Conservation (phyloP, 2,888 invertebrate species). For the Mesorhabditis belari region DNA sequence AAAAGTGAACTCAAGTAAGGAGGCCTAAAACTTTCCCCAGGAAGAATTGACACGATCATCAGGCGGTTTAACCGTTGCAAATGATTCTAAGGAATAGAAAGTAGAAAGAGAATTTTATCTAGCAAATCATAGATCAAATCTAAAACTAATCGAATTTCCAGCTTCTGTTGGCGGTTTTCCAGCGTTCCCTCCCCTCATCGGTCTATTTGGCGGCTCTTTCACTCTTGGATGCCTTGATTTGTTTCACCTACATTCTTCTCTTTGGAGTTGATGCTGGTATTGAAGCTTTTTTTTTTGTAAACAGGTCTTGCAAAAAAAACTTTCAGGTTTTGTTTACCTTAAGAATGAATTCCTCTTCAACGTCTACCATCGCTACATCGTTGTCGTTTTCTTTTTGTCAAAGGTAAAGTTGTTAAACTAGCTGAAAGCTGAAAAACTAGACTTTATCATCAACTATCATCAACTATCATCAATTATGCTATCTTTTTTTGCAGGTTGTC, state of each 20-base stretch:
- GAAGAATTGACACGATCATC: too few species aligned
- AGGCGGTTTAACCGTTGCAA: neutral
- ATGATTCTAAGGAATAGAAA: neutral
- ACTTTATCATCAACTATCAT: too few species aligned
- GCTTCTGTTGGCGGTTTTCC: constrained; percentile 32
- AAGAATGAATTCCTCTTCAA: constrained; percentile 6
- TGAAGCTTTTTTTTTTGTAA: constrained; percentile 24
- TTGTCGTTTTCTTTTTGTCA: constrained; percentile 14
- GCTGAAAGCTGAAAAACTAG: too few species aligned
- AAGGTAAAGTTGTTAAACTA: too few species aligned
- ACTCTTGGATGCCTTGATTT: constrained; percentile 24
- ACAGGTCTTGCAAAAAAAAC: constrained; percentile 19
- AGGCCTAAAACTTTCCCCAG: too few species aligned
- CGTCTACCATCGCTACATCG: constrained; percentile 31
- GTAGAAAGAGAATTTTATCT: too few species aligned
- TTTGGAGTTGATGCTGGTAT: constrained; percentile 35
- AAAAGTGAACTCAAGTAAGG: too few species aligned
- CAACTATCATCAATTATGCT: neutral
- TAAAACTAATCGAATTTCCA: constrained; percentile 9
- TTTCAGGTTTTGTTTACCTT: neutral
- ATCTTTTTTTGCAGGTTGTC: constrained; percentile 32
- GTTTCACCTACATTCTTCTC: constrained; percentile 30
- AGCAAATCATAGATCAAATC: neutral
- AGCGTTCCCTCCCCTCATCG: constrained; percentile 26
- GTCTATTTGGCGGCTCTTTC: constrained; percentile 29